A percentile compares a stretch with the other conserved stretches of the same genome.
These are phyloP conservation scores for Paracentrotus lividus DNA, from an alignment of 53 echinoderm and acorn worm species.

Conservation along the genomic window DNA sequence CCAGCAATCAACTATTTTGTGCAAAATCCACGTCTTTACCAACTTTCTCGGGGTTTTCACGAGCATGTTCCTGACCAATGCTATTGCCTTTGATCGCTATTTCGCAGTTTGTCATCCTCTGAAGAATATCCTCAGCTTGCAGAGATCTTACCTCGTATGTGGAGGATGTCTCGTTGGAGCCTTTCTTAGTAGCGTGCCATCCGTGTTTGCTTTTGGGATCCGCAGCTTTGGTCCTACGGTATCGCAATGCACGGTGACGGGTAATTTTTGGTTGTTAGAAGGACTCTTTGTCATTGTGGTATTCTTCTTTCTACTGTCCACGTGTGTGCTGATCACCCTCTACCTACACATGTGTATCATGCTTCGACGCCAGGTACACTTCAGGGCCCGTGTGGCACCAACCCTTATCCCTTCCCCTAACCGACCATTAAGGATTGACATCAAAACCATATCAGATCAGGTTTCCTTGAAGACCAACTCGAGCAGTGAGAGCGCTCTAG, in stretches of 20 bases:
- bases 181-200: not conserved
- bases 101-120: slow-evolving; percentile 56
- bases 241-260: not conserved
- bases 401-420: not conserved
- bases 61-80: slow-evolving; percentile 35
- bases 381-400: slow-evolving; percentile 3
- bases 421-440: not conserved
- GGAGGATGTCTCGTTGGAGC: not conserved
- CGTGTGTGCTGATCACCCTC: not conserved
- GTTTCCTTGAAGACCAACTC: not conserved
- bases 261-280: slow-evolving; percentile 1
- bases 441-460: not conserved
- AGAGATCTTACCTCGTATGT: not conserved
- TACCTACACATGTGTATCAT: slow-evolving; percentile 49
- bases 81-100: slow-evolving; percentile 61
- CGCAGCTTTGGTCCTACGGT: not conserved
- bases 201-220: slow-evolving; percentile 38
- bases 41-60: not conserved
- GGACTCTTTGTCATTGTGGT: slow-evolving; percentile 11
- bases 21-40: slow-evolving; percentile 33
- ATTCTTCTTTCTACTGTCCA: not conserved
- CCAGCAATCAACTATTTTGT: not conserved
- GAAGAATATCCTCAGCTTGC: not conserved
- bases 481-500: not conserved
- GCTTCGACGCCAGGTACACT: not conserved